These are phyloP conservation scores for Heteromyza rotundicornis DNA, from an alignment of 2,888 invertebrate genomes.

Conservation along the genomic window DNA sequence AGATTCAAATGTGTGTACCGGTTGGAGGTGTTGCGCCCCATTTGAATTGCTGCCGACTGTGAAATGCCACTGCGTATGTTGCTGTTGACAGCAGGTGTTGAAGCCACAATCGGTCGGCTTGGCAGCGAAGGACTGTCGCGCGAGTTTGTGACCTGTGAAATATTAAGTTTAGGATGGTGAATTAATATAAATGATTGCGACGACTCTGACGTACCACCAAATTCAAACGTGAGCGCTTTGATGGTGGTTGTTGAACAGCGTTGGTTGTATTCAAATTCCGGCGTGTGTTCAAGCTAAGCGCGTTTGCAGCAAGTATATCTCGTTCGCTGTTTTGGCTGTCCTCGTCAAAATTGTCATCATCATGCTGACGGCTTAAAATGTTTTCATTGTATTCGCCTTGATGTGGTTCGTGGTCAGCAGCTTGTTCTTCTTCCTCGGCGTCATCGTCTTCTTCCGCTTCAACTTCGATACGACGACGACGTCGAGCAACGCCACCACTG, in stretches of 20 bases:
- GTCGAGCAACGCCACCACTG: conserved; percentile 29
- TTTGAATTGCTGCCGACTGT: too few relatives aligned
- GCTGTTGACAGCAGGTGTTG: conserved; percentile 31
- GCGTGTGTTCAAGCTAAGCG: conserved; percentile 16
- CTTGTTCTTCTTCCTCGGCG: conserved; percentile 42
- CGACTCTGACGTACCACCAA: conserved; percentile 33
- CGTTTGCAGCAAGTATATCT: conserved; percentile 17
- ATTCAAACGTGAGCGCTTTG: conserved; percentile 35
- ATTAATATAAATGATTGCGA: too few relatives aligned
- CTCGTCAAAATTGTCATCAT: conserved; percentile 32
- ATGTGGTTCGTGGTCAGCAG: conserved; percentile 40
- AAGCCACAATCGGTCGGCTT: conserved; percentile 35
- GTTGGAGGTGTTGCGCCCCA: too few relatives aligned
- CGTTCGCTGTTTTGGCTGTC: conserved; percentile 44
- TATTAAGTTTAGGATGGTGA: too few relatives aligned
- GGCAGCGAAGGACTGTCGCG: conserved; percentile 33
- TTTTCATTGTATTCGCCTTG: conserved; percentile 39
- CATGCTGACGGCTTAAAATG: conserved; percentile 31
- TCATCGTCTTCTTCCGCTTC: conserved; percentile 39
- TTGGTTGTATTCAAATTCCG: conserved; percentile 14
- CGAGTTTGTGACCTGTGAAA: conserved; percentile 16
- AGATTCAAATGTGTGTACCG: conserved; percentile 42
- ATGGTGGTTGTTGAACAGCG: conserved; percentile 31
- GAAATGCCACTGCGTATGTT: conserved; percentile 23
- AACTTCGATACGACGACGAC: conserved; percentile 49